Base-by-base conservation (phyloP, 2,113 vertebrate species). In the Urocitellus parryii region DNA sequence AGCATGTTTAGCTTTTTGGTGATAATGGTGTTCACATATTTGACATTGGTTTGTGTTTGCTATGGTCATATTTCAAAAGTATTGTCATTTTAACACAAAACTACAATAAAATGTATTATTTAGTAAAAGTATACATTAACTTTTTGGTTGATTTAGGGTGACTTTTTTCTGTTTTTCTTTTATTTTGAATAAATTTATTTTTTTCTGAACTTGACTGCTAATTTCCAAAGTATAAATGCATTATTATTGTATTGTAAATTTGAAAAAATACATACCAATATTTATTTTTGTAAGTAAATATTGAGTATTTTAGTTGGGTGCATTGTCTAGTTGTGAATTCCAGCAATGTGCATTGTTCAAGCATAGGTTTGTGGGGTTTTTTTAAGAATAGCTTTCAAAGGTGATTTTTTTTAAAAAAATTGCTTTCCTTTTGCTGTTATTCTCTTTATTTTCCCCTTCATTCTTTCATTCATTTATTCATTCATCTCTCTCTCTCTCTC, bases 121-220 rank as follows among this genome's bases (percentile, higher is more conserved):
- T 70, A 34, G 20, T 70, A 42, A 70, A 45, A 74, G 37, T 27
- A n/a, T 77, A 9, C 16, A 91, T 17, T 81, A 17, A 70, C 8
- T 90, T 94, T 95, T 20, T 20, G 63, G 5, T 25, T 94, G 7
- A 78, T 45, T 39, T 61, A 25, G 37, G 4, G 20, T 73, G 29
- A 85, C 12, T 39, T 51, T 82, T 94, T 87, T 27, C 13, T 78
- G 6, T 68, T 86, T 85, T 93, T 80, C 48, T 76, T 87, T 95
- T 5, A 11, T 63, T 94, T 93, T 63, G 17, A 86, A 42, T 61
- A 90, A 24, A 83, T 70, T 83, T 86, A 18, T 89, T 79, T 87
- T 45, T 45, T 63, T 10, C 56, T 92, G 34, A 73, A 27, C 0
- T 88, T 93, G 68, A 42, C 29, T 5, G 84, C 24, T 72, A 82